Evolutionary conservation across 2,113 vertebrate genomes (phyloP), one percentile per base, ranked within the genome.

Genomic region (Pterocles orientalis): DNA sequence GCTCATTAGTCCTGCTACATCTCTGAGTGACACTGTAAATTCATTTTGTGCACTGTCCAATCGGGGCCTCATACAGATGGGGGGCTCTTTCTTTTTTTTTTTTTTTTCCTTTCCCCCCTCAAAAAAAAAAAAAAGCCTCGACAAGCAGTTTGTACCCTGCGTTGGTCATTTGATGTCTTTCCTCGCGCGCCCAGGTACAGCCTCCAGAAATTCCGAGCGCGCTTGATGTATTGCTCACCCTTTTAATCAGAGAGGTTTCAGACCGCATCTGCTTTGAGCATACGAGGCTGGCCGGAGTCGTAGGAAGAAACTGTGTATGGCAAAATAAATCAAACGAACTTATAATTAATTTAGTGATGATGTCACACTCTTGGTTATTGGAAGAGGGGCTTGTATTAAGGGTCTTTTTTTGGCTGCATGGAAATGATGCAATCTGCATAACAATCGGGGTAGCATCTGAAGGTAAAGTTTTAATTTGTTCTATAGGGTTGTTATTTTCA

Each of bases 21-120:
- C 98, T 98, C 98, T 99, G 99, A 99, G 98, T 99, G 99, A 99
- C 99, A 99, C 99, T 98, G 98, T 98, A 99, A 99, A 99, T 99
- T 98, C 99, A 99, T 99, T 99, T 98, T 98, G 96, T 97, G 97
- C 97, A 92, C 97, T 96, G 97, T 97, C 98, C 99, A 98, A 98
- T 98, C 98, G 96, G 97, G 97, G 98, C 97, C 97, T 97, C 96
- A 97, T 97, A 98, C 98, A 99, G 98, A 99, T 97, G 98, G 90
- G 97, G 96, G 86, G 92, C 91, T 97, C 97, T 97, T 82, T 94
- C 7, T 36, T 36, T 36, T 95, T 96, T 97, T 95, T 96, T 97
- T 95, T n/a, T n/a, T n/a, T n/a, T n/a, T n/a, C n/a, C n/a, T n/a
- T n/a, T n/a, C n/a, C n/a, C n/a, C n/a, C n/a, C n/a, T n/a, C n/a